Evolutionary conservation across 2,888 invertebrate genomes (phyloP).

Genomic region (Meta bourneti): DNA sequence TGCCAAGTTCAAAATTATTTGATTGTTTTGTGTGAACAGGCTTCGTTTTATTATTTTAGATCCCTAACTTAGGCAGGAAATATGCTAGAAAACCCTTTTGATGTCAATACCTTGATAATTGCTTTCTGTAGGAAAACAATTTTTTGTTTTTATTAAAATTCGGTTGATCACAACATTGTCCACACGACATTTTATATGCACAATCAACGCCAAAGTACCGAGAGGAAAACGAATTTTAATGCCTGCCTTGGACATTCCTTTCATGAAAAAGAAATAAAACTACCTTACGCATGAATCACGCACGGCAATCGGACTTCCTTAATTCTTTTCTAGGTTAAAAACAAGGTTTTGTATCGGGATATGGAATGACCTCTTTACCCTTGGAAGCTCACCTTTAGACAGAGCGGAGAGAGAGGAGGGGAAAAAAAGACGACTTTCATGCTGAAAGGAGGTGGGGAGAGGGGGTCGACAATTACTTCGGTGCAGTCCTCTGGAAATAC

Average conservation of each 20-base stretch:
- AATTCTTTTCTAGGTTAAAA: conserved; percentile 46
- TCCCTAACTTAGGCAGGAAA: too few species aligned
- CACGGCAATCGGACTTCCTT: conserved; percentile 31
- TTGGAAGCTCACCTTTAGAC: conserved; percentile 64
- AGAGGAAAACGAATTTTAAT: too few species aligned
- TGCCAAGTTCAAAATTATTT: too few species aligned
- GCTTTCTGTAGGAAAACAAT: too few species aligned
- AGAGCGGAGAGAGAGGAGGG: not conserved
- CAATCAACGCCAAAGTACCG: too few species aligned
- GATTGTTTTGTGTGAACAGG: too few species aligned
- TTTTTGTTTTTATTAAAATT: too few species aligned
- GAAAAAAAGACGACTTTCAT: conserved; percentile 27
- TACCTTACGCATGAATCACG: not conserved
- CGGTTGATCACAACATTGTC: too few species aligned
- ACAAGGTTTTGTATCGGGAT: conserved; percentile 34
- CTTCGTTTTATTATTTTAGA: too few species aligned
- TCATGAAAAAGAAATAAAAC: not conserved
- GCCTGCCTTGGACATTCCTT: not conserved
- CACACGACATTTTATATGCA: too few species aligned
- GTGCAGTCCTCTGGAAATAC: conserved; percentile 29
- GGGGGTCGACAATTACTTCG: conserved; percentile 37
- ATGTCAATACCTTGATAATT: too few species aligned
- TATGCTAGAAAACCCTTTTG: too few species aligned
- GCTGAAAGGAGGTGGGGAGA: conserved; percentile 15
- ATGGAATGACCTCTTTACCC: conserved; percentile 70